Base-by-base conservation (phyloP, 2,113 vertebrate species). In the Colistium nudipinnis region DNA sequence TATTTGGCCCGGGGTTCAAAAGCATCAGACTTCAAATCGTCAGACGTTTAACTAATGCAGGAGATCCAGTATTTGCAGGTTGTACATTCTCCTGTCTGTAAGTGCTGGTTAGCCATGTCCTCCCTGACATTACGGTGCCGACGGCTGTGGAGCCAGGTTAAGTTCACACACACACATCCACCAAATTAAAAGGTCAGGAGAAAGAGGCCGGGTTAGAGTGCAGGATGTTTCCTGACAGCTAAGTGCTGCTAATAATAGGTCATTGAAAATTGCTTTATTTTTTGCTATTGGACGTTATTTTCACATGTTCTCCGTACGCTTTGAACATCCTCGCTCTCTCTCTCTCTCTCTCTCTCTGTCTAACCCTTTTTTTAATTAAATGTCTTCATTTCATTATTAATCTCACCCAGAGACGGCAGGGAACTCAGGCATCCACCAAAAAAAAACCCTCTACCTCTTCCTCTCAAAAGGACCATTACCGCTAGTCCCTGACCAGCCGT, bases 401-500 rank as follows among this genome's bases (percentile, higher is more conserved):
- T 41, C 4, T 22, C 7, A 39, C 45, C 31, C 3, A 63, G 17
- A 35, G 55, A 57, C 28, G 13, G 38, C 66, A 25, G 35, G n/a
- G n/a, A n/a, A n/a, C 56, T 62, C 27, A 7, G 6, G 27, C 28
- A 17, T 72, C 24, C 17, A 30, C 47, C 14, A 28, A 4, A n/a
- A n/a, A n/a, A n/a, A n/a, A n/a, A 14, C 24, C 25, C 19, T 33
- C 38, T 6, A 6, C 39, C 49, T 49, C 31, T 38, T 25, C 16
- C 36, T 22, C 20, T 67, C 30, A 27, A 38, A 62, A 52, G 7
- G 45, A 8, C 57, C 9, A 45, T 60, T 68, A 31, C 62, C 55
- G 41, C 62, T 81, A 57, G 69, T 77, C 64, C 63, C 49, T 27
- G 39, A 51, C 64, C 63, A 52, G 68, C 36, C 36, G 19, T 31